Percentiles rank a stretch among this genome's conserved stretches.
These are phyloP conservation scores for Diacarnus erythraeanus DNA, from an alignment of 37 sponge, comb jelly and placozoan species.

Conservation along the genomic window DNA sequence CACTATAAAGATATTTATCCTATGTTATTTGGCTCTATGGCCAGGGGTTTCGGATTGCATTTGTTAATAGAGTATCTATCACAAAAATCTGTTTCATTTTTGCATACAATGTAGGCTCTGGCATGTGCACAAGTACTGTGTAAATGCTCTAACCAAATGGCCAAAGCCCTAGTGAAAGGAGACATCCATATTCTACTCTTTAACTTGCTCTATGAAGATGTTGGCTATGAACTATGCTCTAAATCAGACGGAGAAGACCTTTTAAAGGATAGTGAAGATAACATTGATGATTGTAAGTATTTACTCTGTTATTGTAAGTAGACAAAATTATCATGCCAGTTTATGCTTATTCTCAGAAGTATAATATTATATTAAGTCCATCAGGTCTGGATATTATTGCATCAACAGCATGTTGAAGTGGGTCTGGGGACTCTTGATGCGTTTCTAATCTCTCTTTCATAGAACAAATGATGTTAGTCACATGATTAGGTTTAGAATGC, in stretches of 20 bases:
- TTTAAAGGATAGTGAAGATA: constrained; percentile 12
- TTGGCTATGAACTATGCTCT: not conserved
- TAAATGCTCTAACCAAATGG: constrained; percentile 24
- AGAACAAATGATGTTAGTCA: too few relatives aligned
- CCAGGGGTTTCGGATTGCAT: too few relatives aligned
- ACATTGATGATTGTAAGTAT: constrained; percentile 18
- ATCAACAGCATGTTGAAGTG: too few relatives aligned
- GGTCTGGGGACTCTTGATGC: too few relatives aligned
- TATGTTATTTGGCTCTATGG: too few relatives aligned
- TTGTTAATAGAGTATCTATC: too few relatives aligned
- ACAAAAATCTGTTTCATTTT: too few relatives aligned
- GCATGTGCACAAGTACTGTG: constrained; percentile 31
- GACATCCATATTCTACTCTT: constrained; percentile 45
- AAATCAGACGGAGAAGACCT: not conserved
- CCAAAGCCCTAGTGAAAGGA: constrained; percentile 31
- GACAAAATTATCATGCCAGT: too few relatives aligned
- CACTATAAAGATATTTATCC: too few relatives aligned
- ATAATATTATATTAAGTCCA: not conserved
- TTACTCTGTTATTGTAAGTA: not conserved
- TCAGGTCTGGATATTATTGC: not conserved
- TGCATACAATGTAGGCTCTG: constrained; percentile 18
- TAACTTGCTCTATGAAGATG: constrained; percentile 16
- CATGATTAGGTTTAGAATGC: too few relatives aligned
- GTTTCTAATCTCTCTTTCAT: too few relatives aligned
- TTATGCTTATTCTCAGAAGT: not conserved